phyloP scores from a whole-genome alignment of 2,797 vertebrate species.

The Gorsachius magnificus region DNA sequence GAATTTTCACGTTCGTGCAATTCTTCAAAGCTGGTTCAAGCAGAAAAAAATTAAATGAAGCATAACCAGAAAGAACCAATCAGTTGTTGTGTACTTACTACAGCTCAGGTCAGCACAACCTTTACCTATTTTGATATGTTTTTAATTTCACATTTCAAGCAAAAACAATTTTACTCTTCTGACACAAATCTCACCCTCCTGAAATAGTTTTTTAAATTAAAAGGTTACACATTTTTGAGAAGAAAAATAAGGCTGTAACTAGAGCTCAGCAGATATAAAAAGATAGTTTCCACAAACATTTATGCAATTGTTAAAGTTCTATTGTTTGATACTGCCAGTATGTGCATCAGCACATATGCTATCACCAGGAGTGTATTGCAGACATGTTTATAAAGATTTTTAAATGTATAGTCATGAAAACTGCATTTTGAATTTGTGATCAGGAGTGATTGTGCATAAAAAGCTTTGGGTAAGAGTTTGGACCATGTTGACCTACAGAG shows the following conservation, averaged over 20 bases:
- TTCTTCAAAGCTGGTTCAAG: constrained; percentile 33
- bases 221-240: neutral
- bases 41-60: constrained; percentile 59
- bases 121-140: constrained; percentile 2
- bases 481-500: neutral
- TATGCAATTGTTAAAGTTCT: neutral
- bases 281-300: neutral
- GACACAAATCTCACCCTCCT: neutral
- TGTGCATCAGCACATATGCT: neutral
- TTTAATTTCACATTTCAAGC: constrained; percentile 10
- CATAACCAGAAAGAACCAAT: constrained; percentile 32
- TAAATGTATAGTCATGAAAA: neutral
- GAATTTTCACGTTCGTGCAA: neutral
- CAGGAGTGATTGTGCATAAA: neutral
- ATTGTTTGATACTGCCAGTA: neutral
- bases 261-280: neutral
- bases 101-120: constrained; percentile 5
- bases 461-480: neutral
- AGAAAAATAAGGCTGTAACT: neutral
- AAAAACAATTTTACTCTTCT: neutral
- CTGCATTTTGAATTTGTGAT: neutral
- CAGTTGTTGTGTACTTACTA: constrained; percentile 33
- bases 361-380: neutral
- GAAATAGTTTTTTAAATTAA: neutral
- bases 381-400: neutral